Conservation (phyloP, 2,113 vertebrate species). For the Herpailurus yagouaroundi region DNA sequence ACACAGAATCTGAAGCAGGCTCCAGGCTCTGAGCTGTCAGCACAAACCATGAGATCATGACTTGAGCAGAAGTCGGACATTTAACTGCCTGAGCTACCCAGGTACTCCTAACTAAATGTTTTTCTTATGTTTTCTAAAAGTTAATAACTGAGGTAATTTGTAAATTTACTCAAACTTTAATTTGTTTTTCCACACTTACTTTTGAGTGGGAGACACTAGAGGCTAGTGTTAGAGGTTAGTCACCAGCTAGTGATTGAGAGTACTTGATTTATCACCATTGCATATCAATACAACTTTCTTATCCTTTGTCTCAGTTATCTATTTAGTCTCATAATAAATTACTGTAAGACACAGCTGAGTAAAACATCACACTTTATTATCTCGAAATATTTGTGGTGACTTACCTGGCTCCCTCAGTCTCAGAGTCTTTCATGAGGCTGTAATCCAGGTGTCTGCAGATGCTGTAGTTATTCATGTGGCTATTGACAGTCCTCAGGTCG, state of each 20-base stretch:
- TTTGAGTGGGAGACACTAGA: neutral
- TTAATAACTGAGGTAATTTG: neutral
- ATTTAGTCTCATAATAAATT: neutral
- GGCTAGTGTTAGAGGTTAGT: neutral
- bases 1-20: no score
- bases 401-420: neutral
- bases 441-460: rapidly evolving
- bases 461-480: neutral
- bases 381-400: neutral
- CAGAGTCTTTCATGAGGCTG: neutral
- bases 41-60: no score
- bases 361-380: neutral
- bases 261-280: neutral
- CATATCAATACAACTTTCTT: neutral
- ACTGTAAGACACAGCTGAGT: neutral
- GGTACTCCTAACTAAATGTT: no score
- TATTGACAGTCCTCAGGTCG: neutral
- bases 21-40: no score
- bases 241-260: neutral
- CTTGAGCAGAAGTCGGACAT: no score
- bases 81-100: no score
- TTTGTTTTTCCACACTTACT: neutral
- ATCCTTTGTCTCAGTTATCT: neutral
- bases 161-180: neutral
- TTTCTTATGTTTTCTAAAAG: neutral